A percentile compares a stretch with the other conserved stretches of the same genome.
phyloP scores from a whole-genome alignment of 2,797 vertebrate species.

The Perodicticus potto region DNA sequence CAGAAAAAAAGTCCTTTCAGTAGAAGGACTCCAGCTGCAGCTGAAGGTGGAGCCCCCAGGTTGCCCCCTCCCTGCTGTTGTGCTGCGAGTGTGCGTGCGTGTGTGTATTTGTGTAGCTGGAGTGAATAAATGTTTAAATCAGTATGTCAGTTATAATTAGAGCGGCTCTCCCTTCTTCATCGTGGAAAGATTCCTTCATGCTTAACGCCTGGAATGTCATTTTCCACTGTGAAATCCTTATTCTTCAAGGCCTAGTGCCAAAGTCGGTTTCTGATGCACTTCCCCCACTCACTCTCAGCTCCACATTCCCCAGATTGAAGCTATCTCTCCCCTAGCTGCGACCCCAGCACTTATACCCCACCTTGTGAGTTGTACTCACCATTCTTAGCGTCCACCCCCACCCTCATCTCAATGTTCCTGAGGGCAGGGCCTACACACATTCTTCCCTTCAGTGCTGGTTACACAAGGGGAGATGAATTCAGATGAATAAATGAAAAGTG shows the following conservation, averaged over 20 bases:
- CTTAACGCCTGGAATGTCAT: slow-evolving; percentile 80
- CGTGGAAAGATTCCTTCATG: slow-evolving; percentile 69
- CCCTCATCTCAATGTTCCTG: neutral
- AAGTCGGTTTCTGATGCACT: slow-evolving; percentile 50
- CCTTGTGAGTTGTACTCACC: neutral
- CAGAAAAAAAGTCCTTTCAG: slow-evolving; percentile 4
- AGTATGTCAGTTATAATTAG: slow-evolving; percentile 80
- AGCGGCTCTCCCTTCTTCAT: slow-evolving; percentile 75
- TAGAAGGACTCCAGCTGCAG: slow-evolving; percentile 45
- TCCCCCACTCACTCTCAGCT: slow-evolving; percentile 16
- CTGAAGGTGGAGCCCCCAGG: slow-evolving; percentile 43
- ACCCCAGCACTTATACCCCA: slow-evolving; percentile 23
- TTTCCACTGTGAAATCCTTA: slow-evolving; percentile 82
- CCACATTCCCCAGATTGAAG: neutral
- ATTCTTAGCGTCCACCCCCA: neutral
- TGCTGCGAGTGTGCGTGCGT: neutral
- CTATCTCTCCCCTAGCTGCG: neutral
- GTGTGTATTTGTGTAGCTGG: slow-evolving; percentile 69
- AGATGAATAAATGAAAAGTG: slow-evolving; percentile 58
- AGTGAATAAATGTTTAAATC: slow-evolving; percentile 83
- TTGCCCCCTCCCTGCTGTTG: slow-evolving; percentile 26
- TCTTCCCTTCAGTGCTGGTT: neutral
- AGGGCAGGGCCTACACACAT: neutral
- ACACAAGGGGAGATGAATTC: slow-evolving; percentile 33
- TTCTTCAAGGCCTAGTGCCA: slow-evolving; percentile 80